Base-by-base conservation (phyloP, 2,888 invertebrate species). In the Sinodicranocentrus sp. region DNA sequence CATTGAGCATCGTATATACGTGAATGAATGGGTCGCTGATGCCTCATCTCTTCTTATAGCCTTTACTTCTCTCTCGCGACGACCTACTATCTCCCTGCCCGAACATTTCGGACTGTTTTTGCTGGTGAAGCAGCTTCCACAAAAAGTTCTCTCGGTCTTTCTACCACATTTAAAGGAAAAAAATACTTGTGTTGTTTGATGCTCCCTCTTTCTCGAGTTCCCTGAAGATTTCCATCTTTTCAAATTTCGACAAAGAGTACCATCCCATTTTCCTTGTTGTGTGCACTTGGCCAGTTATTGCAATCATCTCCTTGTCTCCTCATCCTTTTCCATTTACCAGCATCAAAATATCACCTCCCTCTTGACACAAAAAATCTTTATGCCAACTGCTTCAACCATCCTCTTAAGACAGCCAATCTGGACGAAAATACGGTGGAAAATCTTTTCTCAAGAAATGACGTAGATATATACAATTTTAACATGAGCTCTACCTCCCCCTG, bases 1-100 rank as follows among this genome's bases (percentile, higher is more conserved):
- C 48, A 67, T 43, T 26, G 33, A 10, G 17, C n/a, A n/a, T 17
- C 10, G 52, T n/a, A 52, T 19, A 54, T 82, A 61, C 39, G 72
- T 82, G 84, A 82, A 84, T 83, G 84, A 86, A 85, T 86, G 85
- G 85, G 84, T 86, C 84, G 78, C 86, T 78, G 85, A 85, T 86
- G 85, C 85, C 85, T 84, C 86, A 85, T 86, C 85, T 82, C 73
- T 83, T 84, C 72, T 82, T 77, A 84, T 72, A 75, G 39, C 67
- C 21, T 44, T 44, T 59, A 19, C 19, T 65, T 19, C 23, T 67
- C 28, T 63, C 17, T 63, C 63, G n/a, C 63, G 17, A 65, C 65
- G 43, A 65, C 65, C 65, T 65, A 39, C 43, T 39, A 39, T 39
- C 39, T 13, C n/a, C n/a, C n/a, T n/a, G n/a, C n/a, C n/a, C n/a